phyloP scores from a whole-genome alignment of 1,140 invertebrate species.

The Atta texana region DNA sequence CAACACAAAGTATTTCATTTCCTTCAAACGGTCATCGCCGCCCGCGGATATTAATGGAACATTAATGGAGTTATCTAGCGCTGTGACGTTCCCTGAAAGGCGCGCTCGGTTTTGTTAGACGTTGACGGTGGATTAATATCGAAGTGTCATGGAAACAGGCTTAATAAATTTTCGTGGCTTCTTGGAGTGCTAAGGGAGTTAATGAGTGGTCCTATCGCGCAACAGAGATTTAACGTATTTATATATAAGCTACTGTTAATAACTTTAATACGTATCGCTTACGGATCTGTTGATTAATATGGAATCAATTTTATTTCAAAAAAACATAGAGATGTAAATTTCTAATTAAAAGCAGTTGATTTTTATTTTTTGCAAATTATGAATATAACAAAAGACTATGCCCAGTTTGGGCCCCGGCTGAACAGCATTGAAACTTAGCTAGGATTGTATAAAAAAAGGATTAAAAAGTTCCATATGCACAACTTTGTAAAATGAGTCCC shows the following conservation, averaged over 20 bases:
- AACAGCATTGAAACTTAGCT: too few species aligned
- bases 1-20: conserved; percentile 63
- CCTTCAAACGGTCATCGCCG: conserved; percentile 59
- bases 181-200: conserved; percentile 19
- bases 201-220: neutral
- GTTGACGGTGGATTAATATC: conserved; percentile 42
- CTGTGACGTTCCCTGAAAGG: conserved; percentile 70
- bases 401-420: too few species aligned
- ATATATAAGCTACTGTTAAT: neutral
- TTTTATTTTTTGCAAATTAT: neutral
- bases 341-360: neutral
- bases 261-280: neutral
- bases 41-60: conserved; percentile 59
- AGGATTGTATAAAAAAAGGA: too few species aligned
- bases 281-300: neutral
- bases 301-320: neutral
- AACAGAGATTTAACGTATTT: neutral
- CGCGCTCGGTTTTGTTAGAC: conserved; percentile 54
- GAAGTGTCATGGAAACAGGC: conserved; percentile 67
- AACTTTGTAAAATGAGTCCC: too few species aligned
- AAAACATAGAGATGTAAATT: neutral
- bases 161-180: conserved; percentile 68
- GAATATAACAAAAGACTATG: neutral
- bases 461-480: too few species aligned
- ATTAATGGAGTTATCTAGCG: conserved; percentile 73